Evolutionary conservation across 2,113 vertebrate species (phyloP).

Genomic region (Brevimyrus niger): DNA sequence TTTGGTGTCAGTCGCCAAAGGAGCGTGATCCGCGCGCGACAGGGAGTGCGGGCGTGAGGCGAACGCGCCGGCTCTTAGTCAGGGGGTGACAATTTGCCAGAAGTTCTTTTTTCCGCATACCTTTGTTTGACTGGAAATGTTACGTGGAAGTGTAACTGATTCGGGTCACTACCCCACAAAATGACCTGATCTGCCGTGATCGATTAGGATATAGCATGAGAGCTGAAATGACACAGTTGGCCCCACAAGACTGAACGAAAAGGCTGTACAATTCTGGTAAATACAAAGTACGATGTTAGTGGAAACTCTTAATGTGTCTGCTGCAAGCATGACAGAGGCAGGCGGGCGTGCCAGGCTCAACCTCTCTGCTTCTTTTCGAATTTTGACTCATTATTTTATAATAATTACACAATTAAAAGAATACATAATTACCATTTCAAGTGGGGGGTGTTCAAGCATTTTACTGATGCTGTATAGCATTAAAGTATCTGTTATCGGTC

Average conservation of each 20-base stretch:
- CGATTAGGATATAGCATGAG: background rate
- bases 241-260: background rate
- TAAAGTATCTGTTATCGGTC: background rate
- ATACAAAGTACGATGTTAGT: background rate
- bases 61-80: background rate
- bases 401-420: background rate
- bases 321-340: background rate
- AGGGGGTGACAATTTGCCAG: background rate
- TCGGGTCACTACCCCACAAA: background rate
- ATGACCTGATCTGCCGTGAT: background rate
- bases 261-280: background rate
- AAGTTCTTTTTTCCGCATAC: background rate
- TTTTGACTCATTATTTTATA: background rate
- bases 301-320: background rate
- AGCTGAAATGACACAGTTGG: background rate
- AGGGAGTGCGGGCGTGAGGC: background rate
- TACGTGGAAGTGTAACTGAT: background rate
- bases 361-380: background rate
- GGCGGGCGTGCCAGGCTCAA: background rate
- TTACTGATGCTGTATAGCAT: background rate
- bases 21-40: background rate
- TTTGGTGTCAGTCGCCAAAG: background rate
- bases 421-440: background rate
- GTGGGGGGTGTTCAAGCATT: background rate
- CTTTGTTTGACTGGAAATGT: background rate